Conservation (phyloP, 2,888 invertebrate species). For the Electrophaes corylata region DNA sequence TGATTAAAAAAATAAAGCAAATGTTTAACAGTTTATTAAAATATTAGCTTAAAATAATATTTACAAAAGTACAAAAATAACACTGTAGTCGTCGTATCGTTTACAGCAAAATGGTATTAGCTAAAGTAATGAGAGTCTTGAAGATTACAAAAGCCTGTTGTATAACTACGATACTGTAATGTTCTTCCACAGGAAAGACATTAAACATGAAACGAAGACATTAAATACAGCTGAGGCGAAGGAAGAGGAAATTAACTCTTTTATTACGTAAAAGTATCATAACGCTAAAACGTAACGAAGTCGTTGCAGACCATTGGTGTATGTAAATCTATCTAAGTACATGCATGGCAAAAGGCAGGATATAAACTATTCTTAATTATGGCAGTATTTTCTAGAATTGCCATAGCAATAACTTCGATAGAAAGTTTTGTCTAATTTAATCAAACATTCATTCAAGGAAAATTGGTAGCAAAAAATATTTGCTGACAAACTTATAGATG, state of each 20-base stretch:
- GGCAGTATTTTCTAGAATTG: slow-evolving; percentile 23
- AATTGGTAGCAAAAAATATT: too few relatives aligned
- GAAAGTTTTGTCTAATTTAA: slow-evolving; percentile 6
- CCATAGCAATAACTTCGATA: slow-evolving; percentile 10
- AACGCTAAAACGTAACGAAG: slow-evolving; percentile 12
- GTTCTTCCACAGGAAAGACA: too few relatives aligned
- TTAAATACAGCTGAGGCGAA: slow-evolving; percentile 21
- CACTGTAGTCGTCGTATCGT: slow-evolving; percentile 44
- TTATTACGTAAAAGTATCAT: slow-evolving; percentile 20
- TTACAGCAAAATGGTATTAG: background rate
- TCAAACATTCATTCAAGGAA: too few relatives aligned
- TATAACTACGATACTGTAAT: slow-evolving; percentile 17
- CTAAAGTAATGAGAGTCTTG: slow-evolving; percentile 5
- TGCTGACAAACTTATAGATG: too few relatives aligned
- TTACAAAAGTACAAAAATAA: slow-evolving; percentile 71
- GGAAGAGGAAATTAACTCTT: slow-evolving; percentile 16
- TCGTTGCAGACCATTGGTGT: background rate
- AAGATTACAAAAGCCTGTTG: slow-evolving; percentile 15
- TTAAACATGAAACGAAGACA: slow-evolving; percentile 11
- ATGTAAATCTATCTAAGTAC: slow-evolving; percentile 7
- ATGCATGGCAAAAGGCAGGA: slow-evolving; percentile 10
- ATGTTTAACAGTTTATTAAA: slow-evolving; percentile 55
- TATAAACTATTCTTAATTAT: slow-evolving; percentile 27
- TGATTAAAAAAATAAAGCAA: too few relatives aligned
- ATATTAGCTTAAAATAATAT: slow-evolving; percentile 65